A percentile compares a stretch with the other conserved stretches of the same genome.
These are phyloP conservation scores for Bufo bufo DNA, from an alignment of 2,113 vertebrate genomes.

Conservation along the genomic window DNA sequence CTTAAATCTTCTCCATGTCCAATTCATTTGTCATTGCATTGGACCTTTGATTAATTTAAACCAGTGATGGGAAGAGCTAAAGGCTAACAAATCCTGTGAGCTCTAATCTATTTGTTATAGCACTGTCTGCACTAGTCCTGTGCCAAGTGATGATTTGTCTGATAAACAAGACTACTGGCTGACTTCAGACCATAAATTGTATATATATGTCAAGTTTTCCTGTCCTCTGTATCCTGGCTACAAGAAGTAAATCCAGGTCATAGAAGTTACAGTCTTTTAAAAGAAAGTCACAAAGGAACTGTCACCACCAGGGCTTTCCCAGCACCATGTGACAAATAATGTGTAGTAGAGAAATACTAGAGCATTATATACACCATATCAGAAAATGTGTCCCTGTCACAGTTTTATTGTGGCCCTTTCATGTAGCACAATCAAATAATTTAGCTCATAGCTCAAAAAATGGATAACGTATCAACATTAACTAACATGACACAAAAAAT, in stretches of 20 bases:
- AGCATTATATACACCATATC: too few relatives aligned
- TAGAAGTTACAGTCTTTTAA: neutral
- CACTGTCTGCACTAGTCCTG: constrained; percentile 15
- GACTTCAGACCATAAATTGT: constrained; percentile 27
- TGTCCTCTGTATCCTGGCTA: neutral
- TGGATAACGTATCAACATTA: too few relatives aligned
- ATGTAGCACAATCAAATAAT: too few relatives aligned
- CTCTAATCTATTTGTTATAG: constrained; percentile 1
- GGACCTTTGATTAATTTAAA: constrained; percentile 30
- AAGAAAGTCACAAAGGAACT: neutral
- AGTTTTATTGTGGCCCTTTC: too few relatives aligned
- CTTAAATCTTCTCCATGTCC: neutral
- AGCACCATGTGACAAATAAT: too few relatives aligned
- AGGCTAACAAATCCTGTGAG: constrained; percentile 8
- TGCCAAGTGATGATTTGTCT: constrained; percentile 24
- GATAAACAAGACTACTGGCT: constrained; percentile 3
- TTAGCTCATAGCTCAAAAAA: too few relatives aligned
- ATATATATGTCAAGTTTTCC: neutral
- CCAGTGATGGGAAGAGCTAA: neutral
- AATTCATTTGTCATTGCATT: neutral
- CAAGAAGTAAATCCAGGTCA: constrained; percentile 5
- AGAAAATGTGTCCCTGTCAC: too few relatives aligned
- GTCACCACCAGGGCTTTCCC: too few relatives aligned
- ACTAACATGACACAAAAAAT: too few relatives aligned
- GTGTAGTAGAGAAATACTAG: too few relatives aligned